These are phyloP conservation scores for Cephus runcator DNA, from an alignment of 2,888 invertebrate species.

Conservation along the genomic window DNA sequence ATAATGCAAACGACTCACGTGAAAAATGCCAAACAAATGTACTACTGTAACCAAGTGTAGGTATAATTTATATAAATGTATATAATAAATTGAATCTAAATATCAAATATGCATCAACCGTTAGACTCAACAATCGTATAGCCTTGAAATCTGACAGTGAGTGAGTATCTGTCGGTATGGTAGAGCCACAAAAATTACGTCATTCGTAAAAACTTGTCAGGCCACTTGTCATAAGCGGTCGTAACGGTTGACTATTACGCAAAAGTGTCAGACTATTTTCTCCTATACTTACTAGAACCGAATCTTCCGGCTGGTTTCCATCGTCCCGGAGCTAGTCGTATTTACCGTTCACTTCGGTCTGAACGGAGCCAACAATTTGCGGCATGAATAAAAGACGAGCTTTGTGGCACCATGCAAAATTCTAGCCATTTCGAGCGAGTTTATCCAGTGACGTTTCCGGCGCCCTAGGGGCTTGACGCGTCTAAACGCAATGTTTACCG, in stretches of 20 bases:
- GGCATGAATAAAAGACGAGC: neutral
- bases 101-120: neutral
- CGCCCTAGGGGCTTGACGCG: neutral
- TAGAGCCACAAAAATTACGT: neutral
- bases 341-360: neutral
- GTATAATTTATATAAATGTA: neutral
- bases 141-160: neutral
- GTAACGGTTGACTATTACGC: neutral
- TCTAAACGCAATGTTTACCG: neutral
- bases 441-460: neutral
- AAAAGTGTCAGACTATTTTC: neutral
- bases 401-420: neutral
- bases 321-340: neutral
- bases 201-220: neutral
- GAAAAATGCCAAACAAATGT: neutral
- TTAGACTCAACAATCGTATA: neutral
- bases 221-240: neutral
- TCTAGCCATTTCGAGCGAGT: neutral
- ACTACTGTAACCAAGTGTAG: neutral
- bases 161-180: neutral
- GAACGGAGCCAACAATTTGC: neutral
- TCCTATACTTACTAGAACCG: neutral
- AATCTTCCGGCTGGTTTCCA: neutral
- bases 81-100: neutral
- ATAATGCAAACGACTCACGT: neutral